Evolutionary conservation across 2,888 invertebrate species (phyloP).

Genomic region (Eristalinus sepulchralis): DNA sequence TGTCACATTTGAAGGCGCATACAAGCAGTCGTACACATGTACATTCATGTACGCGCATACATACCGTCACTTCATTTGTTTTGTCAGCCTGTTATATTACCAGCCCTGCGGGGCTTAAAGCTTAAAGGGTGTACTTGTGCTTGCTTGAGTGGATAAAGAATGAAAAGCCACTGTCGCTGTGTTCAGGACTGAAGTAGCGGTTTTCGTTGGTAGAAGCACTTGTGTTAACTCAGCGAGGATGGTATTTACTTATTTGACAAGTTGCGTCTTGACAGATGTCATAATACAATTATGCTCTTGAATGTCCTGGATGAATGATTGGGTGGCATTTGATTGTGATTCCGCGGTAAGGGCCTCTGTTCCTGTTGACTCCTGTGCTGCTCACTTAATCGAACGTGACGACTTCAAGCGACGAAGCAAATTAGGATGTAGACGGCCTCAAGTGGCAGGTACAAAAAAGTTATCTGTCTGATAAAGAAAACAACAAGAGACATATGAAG

Average conservation of each 20-base stretch:
- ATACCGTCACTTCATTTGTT: conserved; percentile 62
- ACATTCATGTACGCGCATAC: not conserved
- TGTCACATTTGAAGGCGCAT: conserved; percentile 55
- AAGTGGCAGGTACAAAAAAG: not conserved
- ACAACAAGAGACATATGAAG: no score
- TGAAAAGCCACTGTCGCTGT: conserved; percentile 39
- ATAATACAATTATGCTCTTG: not conserved
- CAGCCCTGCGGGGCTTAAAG: conserved; percentile 44
- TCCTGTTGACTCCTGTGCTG: not conserved
- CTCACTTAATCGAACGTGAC: not conserved
- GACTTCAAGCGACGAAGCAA: not conserved
- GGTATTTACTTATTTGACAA: conserved; percentile 31
- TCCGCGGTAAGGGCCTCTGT: not conserved
- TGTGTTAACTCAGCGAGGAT: conserved; percentile 18
- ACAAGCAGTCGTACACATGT: not conserved
- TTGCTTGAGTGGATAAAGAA: conserved; percentile 48
- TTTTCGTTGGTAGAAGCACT: conserved; percentile 33
- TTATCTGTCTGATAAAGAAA: no score
- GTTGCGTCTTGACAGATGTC: conserved; percentile 22
- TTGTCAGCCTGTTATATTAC: conserved; percentile 18
- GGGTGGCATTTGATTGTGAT: not conserved
- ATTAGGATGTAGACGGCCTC: not conserved
- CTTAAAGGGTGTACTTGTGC: conserved; percentile 48
- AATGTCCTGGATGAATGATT: not conserved
- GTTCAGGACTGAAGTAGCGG: conserved; percentile 7